Base-by-base conservation (phyloP, 1,140 invertebrate species). In the Drosophila pruinosa region DNA sequence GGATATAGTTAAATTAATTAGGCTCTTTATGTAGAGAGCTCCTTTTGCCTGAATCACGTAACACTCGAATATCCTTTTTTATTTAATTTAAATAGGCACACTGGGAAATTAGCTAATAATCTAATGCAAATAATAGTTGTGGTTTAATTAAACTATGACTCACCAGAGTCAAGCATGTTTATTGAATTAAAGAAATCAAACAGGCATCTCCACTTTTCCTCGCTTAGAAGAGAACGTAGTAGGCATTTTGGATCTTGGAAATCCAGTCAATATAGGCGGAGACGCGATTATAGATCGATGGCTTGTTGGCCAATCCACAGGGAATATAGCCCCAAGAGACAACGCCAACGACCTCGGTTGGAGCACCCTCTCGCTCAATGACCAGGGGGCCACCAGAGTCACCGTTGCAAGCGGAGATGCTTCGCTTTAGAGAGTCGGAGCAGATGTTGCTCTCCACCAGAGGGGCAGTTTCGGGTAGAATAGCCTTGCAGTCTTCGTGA, bases 281-380 rank as follows among this genome's bases (percentile, higher is more conserved):
- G 1, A 95, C 94, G 72, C 93, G 93, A 0, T 95, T 95, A 83
- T 95, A 96, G 0, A 96, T 93, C 0, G 95, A 95, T 1, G 96
- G 95, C 1, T 92, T 91, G 12, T 93, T 93, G 72, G 88, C 91
- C 15, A 90, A 72, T 2, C 95, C 95, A 74, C 95, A 95, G 67
- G 96, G 96, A 36, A 94, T 92, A 24, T 94, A 91, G 8, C 95
- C 95, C 95, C 95, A 96, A 1, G 95, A 96, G 0, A 96, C 95
- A n/a, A 96, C 91, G 15, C 96, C 96, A 58, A 96, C 78, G 17
- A 91, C 38, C 63, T 80, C 71, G 10, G 89, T 73, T 45, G 79
- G 38, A 14, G 72, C 56, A 10, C 91, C 75, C 1, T 39, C 3
- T n/a, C 2, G n/a, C 57, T 89, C 78, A 45, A 93, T 89, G 15